Evolutionary conservation across 2,113 vertebrate genomes (phyloP).

Genomic region (Etheostoma spectabile): DNA sequence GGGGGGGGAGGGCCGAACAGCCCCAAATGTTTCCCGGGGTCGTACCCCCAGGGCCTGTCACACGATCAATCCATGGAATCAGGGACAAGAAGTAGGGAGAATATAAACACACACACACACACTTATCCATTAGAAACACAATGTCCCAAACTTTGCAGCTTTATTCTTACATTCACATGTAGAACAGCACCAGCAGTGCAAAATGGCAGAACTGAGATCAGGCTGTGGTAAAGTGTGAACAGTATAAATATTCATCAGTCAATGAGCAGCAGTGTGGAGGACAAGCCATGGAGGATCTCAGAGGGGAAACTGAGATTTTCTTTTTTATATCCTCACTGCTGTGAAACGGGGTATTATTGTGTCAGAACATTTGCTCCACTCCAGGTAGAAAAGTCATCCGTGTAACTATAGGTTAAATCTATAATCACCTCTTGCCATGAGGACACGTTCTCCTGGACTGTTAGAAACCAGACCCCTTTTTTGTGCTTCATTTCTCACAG

Average conservation of each 20-base stretch:
- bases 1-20: slow-evolving; percentile 52
- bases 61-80: slow-evolving; percentile 64
- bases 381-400: slow-evolving; percentile 39
- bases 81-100: slow-evolving; percentile 57
- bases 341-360: slow-evolving; percentile 43
- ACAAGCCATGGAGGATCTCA: slow-evolving; percentile 55
- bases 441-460: slow-evolving; percentile 26
- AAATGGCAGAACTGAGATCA: slow-evolving; percentile 58
- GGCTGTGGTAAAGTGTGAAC: slow-evolving; percentile 67
- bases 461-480: neutral
- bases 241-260: slow-evolving; percentile 79
- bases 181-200: slow-evolving; percentile 44
- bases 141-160: slow-evolving; percentile 39
- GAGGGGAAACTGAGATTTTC: slow-evolving; percentile 45
- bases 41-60: slow-evolving; percentile 50
- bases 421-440: slow-evolving; percentile 23
- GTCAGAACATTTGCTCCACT: slow-evolving; percentile 60
- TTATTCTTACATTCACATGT: slow-evolving; percentile 47
- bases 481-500: slow-evolving; percentile 3
- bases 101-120: neutral
- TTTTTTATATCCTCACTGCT: slow-evolving; percentile 45
- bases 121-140: slow-evolving; percentile 40
- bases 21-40: slow-evolving; percentile 76
- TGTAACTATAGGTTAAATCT: slow-evolving; percentile 58
- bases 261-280: slow-evolving; percentile 46